Evolutionary conservation across 2,888 invertebrate species (phyloP).

Genomic region (Andricus curvator): DNA sequence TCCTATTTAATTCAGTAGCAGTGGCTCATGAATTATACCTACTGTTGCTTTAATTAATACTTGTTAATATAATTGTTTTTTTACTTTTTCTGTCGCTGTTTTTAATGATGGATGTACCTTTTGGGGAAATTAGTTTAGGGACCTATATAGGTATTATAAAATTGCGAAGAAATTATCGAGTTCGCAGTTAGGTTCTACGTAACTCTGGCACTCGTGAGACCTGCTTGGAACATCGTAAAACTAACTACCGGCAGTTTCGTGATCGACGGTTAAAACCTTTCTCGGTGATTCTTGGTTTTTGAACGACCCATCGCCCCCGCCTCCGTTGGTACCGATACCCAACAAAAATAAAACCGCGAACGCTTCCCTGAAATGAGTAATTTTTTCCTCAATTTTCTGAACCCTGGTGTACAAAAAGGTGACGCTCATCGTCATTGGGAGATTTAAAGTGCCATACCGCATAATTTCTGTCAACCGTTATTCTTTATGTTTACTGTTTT

Average conservation of each 20-base stretch:
- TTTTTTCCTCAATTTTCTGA: constrained; percentile 5
- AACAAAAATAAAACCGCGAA: constrained; percentile 24
- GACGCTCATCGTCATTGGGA: background rate
- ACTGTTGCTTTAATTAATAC: no score
- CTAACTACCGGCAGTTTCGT: constrained; percentile 49
- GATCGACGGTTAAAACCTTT: constrained; percentile 44
- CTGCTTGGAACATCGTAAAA: constrained; percentile 53
- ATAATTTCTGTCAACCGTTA: no score
- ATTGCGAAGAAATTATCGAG: constrained; percentile 24
- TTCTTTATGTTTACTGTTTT: no score
- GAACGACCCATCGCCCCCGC: constrained; percentile 36
- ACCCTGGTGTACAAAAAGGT: background rate
- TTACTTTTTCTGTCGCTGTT: background rate
- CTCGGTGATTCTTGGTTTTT: constrained; percentile 39
- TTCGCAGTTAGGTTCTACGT: constrained; percentile 36
- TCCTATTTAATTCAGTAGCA: no score
- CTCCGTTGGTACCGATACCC: constrained; percentile 2
- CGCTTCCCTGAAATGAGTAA: constrained; percentile 14
- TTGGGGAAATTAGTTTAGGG: background rate
- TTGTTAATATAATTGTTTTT: background rate
- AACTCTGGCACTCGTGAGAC: constrained; percentile 35
- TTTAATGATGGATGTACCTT: background rate
- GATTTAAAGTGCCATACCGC: background rate
- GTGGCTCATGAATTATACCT: no score
- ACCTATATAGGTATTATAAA: constrained; percentile 1